Base-by-base conservation (phyloP, 2,888 invertebrate species). In the Temnothorax unifasciatus region DNA sequence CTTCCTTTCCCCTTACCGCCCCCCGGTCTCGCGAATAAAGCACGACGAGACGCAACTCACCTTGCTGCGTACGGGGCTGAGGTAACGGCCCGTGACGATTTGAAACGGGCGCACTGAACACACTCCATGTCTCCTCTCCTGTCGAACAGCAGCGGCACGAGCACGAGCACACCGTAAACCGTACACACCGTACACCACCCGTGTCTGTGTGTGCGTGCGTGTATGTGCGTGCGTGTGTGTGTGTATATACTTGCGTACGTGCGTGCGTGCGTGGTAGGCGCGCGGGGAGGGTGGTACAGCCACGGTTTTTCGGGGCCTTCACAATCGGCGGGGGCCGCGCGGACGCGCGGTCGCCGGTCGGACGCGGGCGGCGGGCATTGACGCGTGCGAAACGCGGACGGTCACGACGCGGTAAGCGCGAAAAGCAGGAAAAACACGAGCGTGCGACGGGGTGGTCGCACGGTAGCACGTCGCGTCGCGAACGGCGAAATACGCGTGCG, bases 71-170 rank as follows among this genome's bases (percentile, higher is more conserved):
- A 74, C 83, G 87, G 82, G 84, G 89, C 90, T 90, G 88, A 89
- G 86, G 89, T 87, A 89, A 91, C 89, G 88, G 89, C 88, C 86
- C 88, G 89, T 90, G 91, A 92, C 91, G 92, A 93, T 92, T 93
- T 92, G 89, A 91, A 92, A 93, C 92, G 88, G 88, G 89, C 89
- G 90, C 92, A 92, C 88, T 83, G 92, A 90, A 89, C 90, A 86
- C 89, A 87, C 91, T 92, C 92, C 93, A 93, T 93, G 92, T 93
- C 90, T 91, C 90, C 86, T 85, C 84, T 38, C 85, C 85, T 86
- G 87, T 84, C 87, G 88, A 83, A 87, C 90, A 91, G 90, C 73
- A 73, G 44, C 57, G 41, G 87, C 88, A 89, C 86, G 64, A 83
- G 50, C 29, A 29, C 29, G 29, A 34, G 6, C 34, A 73, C 84